A percentile compares a stretch with the other conserved stretches of the same genome.
phyloP scores from a whole-genome alignment of 1,140 invertebrate genomes.

The Carposina sasakii region DNA sequence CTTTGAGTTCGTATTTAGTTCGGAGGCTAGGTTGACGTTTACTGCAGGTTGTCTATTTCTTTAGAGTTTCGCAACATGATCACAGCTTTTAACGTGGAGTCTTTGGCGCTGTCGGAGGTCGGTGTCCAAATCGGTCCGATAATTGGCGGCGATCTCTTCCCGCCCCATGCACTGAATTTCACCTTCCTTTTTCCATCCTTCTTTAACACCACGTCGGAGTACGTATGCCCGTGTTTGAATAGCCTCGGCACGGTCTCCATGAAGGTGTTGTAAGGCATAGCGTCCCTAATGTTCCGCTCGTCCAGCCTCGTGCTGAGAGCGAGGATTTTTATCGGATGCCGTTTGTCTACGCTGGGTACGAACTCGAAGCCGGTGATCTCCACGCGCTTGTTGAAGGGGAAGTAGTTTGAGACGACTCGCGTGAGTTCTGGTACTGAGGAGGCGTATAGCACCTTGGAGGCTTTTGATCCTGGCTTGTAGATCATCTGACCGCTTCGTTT shows the following conservation, averaged over 20 bases:
- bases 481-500: conserved; percentile 58
- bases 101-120: conserved; percentile 37
- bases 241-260: conserved; percentile 42
- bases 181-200: conserved; percentile 63
- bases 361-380: conserved; percentile 45
- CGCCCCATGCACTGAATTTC: conserved; percentile 61
- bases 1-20: too few relatives aligned
- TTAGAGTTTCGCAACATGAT: too few relatives aligned
- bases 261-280: conserved; percentile 50
- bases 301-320: conserved; percentile 41
- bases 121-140: conserved; percentile 65
- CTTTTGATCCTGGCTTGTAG: conserved; percentile 49
- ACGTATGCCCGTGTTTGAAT: conserved; percentile 55
- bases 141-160: conserved; percentile 55
- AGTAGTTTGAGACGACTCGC: conserved; percentile 50
- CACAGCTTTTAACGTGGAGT: conserved; percentile 46
- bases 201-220: conserved; percentile 47
- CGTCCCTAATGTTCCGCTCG: conserved; percentile 36
- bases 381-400: conserved; percentile 30
- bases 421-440: conserved; percentile 52
- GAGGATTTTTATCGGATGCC: conserved; percentile 50
- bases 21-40: too few relatives aligned
- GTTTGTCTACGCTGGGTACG: conserved; percentile 42
- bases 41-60: too few relatives aligned
- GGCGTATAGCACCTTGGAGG: conserved; percentile 47